Evolutionary conservation across 2,888 invertebrate genomes (phyloP), one percentile per base, ranked within the genome.

Genomic region (Bombylius major): DNA sequence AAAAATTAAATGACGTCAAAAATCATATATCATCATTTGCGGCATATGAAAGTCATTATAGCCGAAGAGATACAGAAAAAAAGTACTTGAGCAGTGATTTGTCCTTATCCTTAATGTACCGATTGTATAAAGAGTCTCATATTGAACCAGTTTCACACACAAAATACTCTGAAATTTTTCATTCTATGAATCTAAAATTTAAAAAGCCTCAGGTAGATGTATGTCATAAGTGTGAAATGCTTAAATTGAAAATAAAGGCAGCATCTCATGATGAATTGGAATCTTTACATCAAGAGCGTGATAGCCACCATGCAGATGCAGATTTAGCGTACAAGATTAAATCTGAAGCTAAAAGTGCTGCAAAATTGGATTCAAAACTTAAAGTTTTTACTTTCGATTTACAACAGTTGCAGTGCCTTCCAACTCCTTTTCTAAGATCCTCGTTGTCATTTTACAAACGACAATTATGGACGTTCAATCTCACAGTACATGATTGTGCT

Each of bases 391-490:
- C 61, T 11, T 62, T 62, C 54, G 60, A 61, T 53, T 51, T 61
- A 44, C 61, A 61, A 33, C n/a, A n/a, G n/a, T n/a, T n/a, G n/a
- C 59, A 61, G 54, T 59, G 58, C 45, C 56, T 58, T 31, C 57
- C 61, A 46, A 61, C 58, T 6, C 60, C 58, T 5, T 60, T 53
- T 55, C 53, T 59, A 39, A 53, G 50, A 55, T 57, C 56, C 34
- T 57, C 50, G 31, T 51, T 59, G 45, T 55, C 51, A 50, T 62
- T 58, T 49, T 62, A 60, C 49, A 61, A 62, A 55, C 52, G 59
- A 45, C 58, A 58, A 57, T 54, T 61, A 49, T 58, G 59, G 56
- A 61, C 60, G 42, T 62, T 55, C 53, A 61, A 61, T 55, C 50
- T 62, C 23, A 60, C 58, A 34, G 50, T 61, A 9, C 59, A 62